Conservation (phyloP, 2,113 vertebrate species). For the Maccullochella peelii region DNA sequence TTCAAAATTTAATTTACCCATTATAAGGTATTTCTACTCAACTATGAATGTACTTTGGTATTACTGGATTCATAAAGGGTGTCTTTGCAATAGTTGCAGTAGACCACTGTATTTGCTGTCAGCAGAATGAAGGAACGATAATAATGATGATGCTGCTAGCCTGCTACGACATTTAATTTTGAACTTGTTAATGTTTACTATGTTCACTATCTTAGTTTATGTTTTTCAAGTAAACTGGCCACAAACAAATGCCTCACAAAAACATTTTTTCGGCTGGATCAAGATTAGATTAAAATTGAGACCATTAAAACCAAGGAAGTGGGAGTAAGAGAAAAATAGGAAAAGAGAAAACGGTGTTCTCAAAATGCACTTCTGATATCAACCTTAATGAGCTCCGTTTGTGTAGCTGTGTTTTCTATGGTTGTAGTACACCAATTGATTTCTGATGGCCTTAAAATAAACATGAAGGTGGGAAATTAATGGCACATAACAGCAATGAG, state of each 20-base stretch:
- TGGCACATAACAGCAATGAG: slow-evolving; percentile 21
- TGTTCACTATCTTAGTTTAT: not conserved
- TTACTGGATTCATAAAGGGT: not conserved
- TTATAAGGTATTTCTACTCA: not conserved
- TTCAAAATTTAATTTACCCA: not conserved
- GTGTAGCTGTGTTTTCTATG: not conserved
- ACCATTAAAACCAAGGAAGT: not conserved
- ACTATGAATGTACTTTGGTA: not conserved
- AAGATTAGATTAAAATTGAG: not conserved
- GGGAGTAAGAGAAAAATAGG: not conserved
- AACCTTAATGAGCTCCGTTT: slow-evolving; percentile 22
- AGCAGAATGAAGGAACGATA: not conserved
- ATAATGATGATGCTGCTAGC: not conserved
- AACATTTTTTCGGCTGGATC: not conserved
- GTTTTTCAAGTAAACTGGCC: no score
- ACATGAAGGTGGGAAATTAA: slow-evolving; percentile 52
- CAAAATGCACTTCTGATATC: slow-evolving; percentile 17
- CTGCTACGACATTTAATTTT: not conserved
- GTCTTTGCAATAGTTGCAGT: not conserved
- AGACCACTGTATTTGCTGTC: not conserved
- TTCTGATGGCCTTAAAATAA: slow-evolving; percentile 59
- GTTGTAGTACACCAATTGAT: slow-evolving; percentile 22
- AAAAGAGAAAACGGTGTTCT: not conserved
- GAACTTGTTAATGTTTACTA: not conserved
- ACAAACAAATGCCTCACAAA: not conserved